phyloP scores from a whole-genome alignment of 2,797 vertebrate species.

The Tenualosa thibaudeaui region DNA sequence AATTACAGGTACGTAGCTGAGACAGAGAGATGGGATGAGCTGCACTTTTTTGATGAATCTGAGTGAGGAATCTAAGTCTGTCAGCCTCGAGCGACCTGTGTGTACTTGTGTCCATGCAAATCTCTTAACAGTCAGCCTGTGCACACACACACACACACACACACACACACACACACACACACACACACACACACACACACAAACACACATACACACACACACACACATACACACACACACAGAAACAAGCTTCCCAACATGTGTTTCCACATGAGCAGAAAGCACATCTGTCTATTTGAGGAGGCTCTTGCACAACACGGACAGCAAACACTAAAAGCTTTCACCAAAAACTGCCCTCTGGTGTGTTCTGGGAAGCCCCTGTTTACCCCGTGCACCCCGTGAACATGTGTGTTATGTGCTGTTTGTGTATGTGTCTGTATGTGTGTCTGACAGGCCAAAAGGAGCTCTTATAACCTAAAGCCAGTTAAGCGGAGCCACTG shows the following conservation, averaged over 20 bases:
- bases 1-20: conserved; percentile 1
- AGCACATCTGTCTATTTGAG: conserved; percentile 19
- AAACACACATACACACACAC: neutral
- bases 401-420: neutral
- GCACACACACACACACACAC: neutral
- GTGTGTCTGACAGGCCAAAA: neutral
- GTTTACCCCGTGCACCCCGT: neutral
- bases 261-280: conserved; percentile 24
- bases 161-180: neutral
- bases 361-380: conserved; percentile 12
- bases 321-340: conserved; percentile 9
- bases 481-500: neutral
- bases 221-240: neutral
- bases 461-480: neutral
- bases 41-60: neutral
- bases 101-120: conserved; percentile 7
- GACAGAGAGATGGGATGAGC: neutral
- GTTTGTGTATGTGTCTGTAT: neutral
- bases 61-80: neutral
- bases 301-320: conserved; percentile 20
- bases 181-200: conserved; percentile 8
- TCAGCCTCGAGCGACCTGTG: neutral
- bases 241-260: conserved; percentile 47
- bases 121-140: neutral
- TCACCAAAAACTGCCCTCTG: conserved; percentile 10